A percentile compares a stretch with the other conserved stretches of the same genome.
These are phyloP conservation scores for Hyposmocoma kahamanoa DNA, from an alignment of 1,140 invertebrate species.

Conservation along the genomic window DNA sequence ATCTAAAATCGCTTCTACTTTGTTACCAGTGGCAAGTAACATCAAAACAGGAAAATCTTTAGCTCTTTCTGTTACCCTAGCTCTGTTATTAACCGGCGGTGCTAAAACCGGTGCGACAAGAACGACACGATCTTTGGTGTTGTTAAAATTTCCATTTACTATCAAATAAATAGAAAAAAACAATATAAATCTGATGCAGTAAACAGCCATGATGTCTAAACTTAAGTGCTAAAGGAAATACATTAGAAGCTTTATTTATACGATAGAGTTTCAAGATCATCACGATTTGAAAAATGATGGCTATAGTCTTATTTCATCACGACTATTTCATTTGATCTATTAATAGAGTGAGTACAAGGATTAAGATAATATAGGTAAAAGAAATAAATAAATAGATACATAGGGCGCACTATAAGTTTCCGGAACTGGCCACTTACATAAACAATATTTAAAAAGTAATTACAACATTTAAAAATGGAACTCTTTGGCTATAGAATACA, in stretches of 20 bases:
- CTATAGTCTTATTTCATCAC: too few species aligned
- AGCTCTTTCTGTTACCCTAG: constrained; percentile 40
- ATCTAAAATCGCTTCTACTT: constrained; percentile 9
- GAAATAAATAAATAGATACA: too few species aligned
- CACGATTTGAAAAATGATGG: constrained; percentile 33
- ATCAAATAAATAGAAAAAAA: too few species aligned
- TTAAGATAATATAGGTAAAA: too few species aligned
- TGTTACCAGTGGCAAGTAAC: constrained; percentile 31
- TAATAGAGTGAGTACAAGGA: too few species aligned
- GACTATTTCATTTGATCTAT: too few species aligned
- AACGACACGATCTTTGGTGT: constrained; percentile 25
- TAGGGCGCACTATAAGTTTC: too few species aligned
- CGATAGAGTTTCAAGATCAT: constrained; percentile 28
- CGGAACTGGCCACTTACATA: too few species aligned
- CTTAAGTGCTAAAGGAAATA: constrained; percentile 14
- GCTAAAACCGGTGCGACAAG: constrained; percentile 45
- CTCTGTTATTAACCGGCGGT: constrained; percentile 21
- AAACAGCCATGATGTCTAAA: constrained; percentile 23
- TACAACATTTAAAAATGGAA: too few species aligned
- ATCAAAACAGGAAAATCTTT: constrained; percentile 52
- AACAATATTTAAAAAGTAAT: too few species aligned
- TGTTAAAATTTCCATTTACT: constrained; percentile 8
- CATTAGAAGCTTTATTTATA: constrained; percentile 40
- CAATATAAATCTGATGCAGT: too few species aligned
- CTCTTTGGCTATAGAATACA: too few species aligned